Evolutionary conservation across 2,797 vertebrate genomes (phyloP).

Genomic region (Typhlichthys eigenmanni): DNA sequence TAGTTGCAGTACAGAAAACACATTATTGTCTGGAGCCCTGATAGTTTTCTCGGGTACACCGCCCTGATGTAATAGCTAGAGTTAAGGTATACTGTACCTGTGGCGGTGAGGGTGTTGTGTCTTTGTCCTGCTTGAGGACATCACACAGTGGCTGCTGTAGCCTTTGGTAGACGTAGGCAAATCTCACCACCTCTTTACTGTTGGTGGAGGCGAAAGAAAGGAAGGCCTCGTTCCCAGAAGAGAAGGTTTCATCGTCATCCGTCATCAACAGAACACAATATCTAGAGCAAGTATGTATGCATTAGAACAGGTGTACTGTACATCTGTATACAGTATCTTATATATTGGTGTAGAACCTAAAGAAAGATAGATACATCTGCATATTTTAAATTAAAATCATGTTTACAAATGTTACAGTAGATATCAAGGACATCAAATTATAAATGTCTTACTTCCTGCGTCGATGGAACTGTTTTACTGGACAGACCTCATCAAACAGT

Average conservation of each 20-base stretch:
- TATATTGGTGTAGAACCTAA: neutral
- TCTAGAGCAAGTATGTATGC: conserved; percentile 62
- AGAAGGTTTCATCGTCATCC: conserved; percentile 77
- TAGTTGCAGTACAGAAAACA: no score
- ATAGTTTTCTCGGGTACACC: neutral
- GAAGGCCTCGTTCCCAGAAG: conserved; percentile 82
- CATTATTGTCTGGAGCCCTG: neutral
- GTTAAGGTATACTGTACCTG: conserved; percentile 58
- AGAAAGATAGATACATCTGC: neutral
- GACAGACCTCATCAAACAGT: conserved; percentile 94
- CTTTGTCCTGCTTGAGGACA: conserved; percentile 77
- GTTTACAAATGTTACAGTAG: neutral
- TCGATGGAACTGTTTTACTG: conserved; percentile 91
- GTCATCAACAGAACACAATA: conserved; percentile 91
- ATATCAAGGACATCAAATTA: neutral
- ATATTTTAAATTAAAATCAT: neutral
- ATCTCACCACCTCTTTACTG: conserved; percentile 86
- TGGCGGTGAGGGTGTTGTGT: conserved; percentile 58
- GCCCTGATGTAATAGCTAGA: neutral
- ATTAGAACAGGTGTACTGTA: neutral
- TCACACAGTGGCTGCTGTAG: conserved; percentile 86
- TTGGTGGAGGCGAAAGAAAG: conserved; percentile 88
- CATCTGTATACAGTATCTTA: conserved; percentile 1
- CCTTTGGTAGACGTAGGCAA: conserved; percentile 84
- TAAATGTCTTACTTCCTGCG: conserved; percentile 88